Percentiles rank a stretch among this genome's conserved stretches.
These are phyloP conservation scores for Bombus haemorrhoidalis DNA, from an alignment of 1,140 invertebrate species.

Conservation along the genomic window DNA sequence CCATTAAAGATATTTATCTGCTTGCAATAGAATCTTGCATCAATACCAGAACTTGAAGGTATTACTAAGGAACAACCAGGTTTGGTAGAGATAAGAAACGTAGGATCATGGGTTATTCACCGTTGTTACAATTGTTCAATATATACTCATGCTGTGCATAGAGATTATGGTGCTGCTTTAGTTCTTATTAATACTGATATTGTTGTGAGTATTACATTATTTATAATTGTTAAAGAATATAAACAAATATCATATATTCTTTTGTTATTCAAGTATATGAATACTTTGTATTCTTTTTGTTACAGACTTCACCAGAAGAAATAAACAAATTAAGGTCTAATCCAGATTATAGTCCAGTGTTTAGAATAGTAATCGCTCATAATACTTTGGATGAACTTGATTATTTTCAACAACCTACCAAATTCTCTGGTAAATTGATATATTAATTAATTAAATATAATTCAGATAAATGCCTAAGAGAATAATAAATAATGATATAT, in stretches of 20 bases:
- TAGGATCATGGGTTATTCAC: constrained; percentile 82
- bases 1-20: constrained; percentile 12
- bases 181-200: constrained; percentile 81
- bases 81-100: constrained; percentile 79
- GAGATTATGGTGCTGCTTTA: constrained; percentile 80
- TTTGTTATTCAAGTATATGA: background rate
- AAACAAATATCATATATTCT: background rate
- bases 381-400: constrained; percentile 70
- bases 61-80: constrained; percentile 81
- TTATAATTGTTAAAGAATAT: background rate
- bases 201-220: constrained; percentile 76
- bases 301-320: constrained; percentile 75
- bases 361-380: constrained; percentile 78
- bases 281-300: constrained; percentile 25
- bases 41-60: constrained; percentile 76
- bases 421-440: constrained; percentile 75
- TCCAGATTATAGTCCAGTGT: constrained; percentile 78
- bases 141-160: constrained; percentile 83
- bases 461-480: background rate
- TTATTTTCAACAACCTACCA: constrained; percentile 71
- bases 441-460: constrained; percentile 22
- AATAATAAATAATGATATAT: background rate
- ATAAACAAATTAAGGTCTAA: constrained; percentile 75
- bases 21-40: constrained; percentile 75
- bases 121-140: constrained; percentile 81